Conservation (phyloP, 2,113 vertebrate genomes). For the Zeus faber region DNA sequence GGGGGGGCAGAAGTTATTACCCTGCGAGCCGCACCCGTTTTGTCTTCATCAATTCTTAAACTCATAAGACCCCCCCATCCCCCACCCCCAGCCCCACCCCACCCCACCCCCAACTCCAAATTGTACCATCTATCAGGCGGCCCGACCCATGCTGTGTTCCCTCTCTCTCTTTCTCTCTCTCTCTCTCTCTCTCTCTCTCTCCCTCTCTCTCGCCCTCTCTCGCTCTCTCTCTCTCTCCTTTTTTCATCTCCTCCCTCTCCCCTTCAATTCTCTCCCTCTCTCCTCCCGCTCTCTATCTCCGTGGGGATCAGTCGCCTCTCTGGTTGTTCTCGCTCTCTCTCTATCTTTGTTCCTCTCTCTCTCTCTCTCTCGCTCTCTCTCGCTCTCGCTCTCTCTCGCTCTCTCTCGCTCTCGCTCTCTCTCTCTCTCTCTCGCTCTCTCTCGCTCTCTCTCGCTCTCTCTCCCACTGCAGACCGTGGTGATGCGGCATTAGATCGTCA, state of each 20-base stretch:
- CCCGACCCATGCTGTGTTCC: conserved; percentile 22
- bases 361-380: not conserved
- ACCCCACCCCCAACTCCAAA: conserved; percentile 54
- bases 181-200: conserved; percentile 11
- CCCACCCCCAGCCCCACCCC: conserved; percentile 29
- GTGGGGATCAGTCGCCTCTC: not conserved
- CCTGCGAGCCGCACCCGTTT: conserved; percentile 62
- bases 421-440: conserved; percentile 3
- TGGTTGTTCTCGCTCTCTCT: conserved; percentile 18
- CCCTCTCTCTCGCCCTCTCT: not conserved
- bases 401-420: not conserved
- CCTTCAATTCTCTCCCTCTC: not conserved
- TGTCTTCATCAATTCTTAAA: conserved; percentile 81
- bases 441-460: conserved; percentile 7
- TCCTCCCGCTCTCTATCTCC: conserved; percentile 21
- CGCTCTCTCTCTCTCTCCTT: not conserved
- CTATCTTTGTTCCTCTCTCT: not conserved
- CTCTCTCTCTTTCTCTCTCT: conserved; percentile 18
- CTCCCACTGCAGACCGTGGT: conserved; percentile 52
- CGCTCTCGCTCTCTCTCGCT: not conserved
- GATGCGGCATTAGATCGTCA: conserved; percentile 40
- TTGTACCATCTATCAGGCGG: conserved; percentile 75
- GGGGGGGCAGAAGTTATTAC: conserved; percentile 69
- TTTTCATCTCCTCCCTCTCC: not conserved
- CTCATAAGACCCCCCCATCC: conserved; percentile 73